Evolutionary conservation across 2,113 vertebrate species (phyloP), one percentile per base, ranked within the genome.

Genomic region (Nicator chloris): DNA sequence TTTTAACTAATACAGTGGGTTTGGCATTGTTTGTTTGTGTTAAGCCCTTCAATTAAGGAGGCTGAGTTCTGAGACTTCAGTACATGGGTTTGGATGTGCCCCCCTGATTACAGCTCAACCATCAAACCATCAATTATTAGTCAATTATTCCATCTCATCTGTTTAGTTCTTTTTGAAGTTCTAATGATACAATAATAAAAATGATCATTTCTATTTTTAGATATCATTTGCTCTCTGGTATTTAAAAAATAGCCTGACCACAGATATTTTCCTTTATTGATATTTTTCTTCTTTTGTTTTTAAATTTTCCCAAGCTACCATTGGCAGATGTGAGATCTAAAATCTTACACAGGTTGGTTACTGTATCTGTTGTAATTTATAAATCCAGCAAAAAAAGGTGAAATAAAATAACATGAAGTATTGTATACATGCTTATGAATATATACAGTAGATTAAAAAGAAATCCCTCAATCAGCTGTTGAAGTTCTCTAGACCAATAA

Each of bases 41-140:
- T 66, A 73, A 59, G 26, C 56, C 51, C 35, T 88, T 80, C 47
- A 77, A 1, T 35, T 65, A 64, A 65, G 44, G 13, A 69, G 30
- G 26, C 21, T 50, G 91, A 95, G 20, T 45, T 84, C 64, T 79
- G 13, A 11, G n/a, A 31, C 61, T 63, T 80, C 39, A 45, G 31
- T 45, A 45, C 11, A 28, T 0, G 2, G 9, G 24, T 54, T 40
- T 56, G 49, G 47, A 68, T 9, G 19, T 45, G 27, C 26, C 15
- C 6, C 7, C 35, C 50, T 28, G 40, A 56, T 35, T 69, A 66
- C 18, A 77, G 28, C 28, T 83, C 1, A 0, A 39, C 40, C 57
- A 68, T 0, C 0, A 53, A 71, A 33, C n/a, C 8, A 2, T 44
- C 47, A 37, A 19, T 44, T 27, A 2, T 73, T 72, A 78, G 42